phyloP scores from a whole-genome alignment of 2,113 vertebrate genomes.

The Tympanuchus pallidicinctus region DNA sequence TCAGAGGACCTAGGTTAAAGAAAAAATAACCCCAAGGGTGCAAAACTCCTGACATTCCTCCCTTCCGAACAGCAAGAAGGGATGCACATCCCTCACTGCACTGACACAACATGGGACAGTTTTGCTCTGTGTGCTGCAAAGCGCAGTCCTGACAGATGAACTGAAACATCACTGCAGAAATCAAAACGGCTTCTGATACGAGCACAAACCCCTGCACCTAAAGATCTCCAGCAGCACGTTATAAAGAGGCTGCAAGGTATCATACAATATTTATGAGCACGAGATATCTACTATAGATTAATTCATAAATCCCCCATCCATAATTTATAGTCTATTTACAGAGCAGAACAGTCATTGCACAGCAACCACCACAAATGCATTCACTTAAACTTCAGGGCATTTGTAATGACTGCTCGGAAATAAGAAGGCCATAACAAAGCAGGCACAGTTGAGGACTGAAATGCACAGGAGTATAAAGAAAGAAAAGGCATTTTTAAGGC shows the following conservation, averaged over 20 bases:
- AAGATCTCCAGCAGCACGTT: slow-evolving; percentile 8
- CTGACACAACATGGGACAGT: not conserved
- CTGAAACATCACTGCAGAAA: not conserved
- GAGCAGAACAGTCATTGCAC: slow-evolving; percentile 42
- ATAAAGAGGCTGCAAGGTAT: not conserved
- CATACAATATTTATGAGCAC: slow-evolving; percentile 64
- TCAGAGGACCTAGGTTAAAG: slow-evolving; percentile 47
- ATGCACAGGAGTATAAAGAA: not conserved
- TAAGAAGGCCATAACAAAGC: not conserved
- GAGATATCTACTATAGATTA: slow-evolving; percentile 60
- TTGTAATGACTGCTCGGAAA: slow-evolving; percentile 3
- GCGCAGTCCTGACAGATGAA: not conserved
- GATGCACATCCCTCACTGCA: not conserved
- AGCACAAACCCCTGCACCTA: slow-evolving; percentile 1
- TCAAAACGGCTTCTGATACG: not conserved
- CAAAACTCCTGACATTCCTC: not conserved
- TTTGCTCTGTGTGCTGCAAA: not conserved
- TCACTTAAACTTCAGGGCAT: slow-evolving; percentile 38
- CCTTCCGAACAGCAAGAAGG: not conserved
- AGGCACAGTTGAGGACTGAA: slow-evolving; percentile 8
- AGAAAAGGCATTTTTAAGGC: slow-evolving; percentile 39
- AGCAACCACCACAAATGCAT: slow-evolving; percentile 19
- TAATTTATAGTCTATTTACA: slow-evolving; percentile 69
- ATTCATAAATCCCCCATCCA: slow-evolving; percentile 66
- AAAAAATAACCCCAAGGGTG: slow-evolving; percentile 37